Base-by-base conservation (phyloP, 2,888 invertebrate genomes). In the Drosophila tanythrix region DNA sequence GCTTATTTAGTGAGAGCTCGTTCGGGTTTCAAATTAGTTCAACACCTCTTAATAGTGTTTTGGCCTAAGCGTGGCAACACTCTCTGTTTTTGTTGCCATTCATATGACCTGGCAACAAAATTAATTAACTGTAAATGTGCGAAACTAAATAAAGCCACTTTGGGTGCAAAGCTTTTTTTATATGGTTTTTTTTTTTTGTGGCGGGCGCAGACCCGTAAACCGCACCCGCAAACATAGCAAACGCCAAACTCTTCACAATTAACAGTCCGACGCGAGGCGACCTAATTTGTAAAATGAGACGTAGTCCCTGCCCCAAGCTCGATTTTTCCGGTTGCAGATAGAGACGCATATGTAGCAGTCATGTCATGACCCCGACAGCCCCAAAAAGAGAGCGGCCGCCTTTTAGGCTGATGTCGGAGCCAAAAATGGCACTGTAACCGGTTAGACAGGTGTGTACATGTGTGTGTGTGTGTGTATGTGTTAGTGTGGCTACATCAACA, bases 81-180 rank as follows among this genome's bases (percentile, higher is more conserved):
- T 21, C 48, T 31, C 21, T 38, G 46, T 31, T 61, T 15, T 31
- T 40, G 6, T 46, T n/a, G 10, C 63, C 38, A 27, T 27, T 48
- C 35, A 27, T 38, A 29, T 56, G 13, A 25, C 35, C 40, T 29
- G 65, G 63, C 63, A 65, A 50, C 69, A 67, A 77, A 81, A 87
- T 89, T 87, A 85, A 85, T 85, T 85, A 81, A 79, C 84, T 74
- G 87, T 63, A 72, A 85, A 83, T 76, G 87, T 86, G 89, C 66
- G 71, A 76, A 79, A 55, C 79, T 72, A 81, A 83, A 83, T 87
- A 51, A 83, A 86, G 84, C 72, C 87, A 81, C 86, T 86, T 82
- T 64, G 57, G 31, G 59, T 46, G 35, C 36, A 25, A 2, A 25
- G 15, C 13, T 3, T 46, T 25, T 43, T 46, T 46, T 7, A 1